Evolutionary conservation across 2,113 vertebrate genomes (phyloP).

Genomic region (Promerops cafer): DNA sequence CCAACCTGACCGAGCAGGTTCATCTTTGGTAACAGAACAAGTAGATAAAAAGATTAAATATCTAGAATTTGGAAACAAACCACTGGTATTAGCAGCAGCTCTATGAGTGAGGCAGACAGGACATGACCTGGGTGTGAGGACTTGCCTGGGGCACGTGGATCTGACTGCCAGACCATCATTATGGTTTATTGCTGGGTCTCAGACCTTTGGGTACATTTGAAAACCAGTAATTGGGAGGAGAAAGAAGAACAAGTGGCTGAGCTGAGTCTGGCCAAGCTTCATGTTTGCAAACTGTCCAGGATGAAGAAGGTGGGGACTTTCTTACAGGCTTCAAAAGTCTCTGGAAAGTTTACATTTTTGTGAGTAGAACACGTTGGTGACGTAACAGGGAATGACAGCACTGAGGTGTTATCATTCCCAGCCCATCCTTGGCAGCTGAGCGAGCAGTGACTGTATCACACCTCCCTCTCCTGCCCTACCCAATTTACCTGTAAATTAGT

Average conservation of each 20-base stretch:
- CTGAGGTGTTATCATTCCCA: background rate
- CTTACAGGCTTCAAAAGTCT: background rate
- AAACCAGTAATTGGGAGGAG: background rate
- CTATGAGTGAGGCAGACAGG: background rate
- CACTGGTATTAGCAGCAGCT: background rate
- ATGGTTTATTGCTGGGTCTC: background rate
- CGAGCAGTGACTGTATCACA: background rate
- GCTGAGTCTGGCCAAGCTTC: background rate
- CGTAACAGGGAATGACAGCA: rapidly evolving
- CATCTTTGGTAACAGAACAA: background rate
- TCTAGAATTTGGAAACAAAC: background rate
- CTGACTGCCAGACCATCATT: background rate
- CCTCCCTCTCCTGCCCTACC: background rate
- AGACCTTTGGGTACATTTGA: background rate
- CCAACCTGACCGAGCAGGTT: background rate
- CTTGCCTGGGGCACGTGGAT: background rate
- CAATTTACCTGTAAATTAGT: background rate
- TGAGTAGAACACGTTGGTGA: background rate
- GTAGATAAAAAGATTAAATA: background rate
- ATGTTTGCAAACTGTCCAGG: background rate
- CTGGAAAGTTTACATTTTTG: background rate
- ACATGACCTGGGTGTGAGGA: background rate
- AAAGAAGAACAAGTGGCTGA: background rate
- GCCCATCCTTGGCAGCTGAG: background rate
- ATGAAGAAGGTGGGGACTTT: background rate